Evolutionary conservation across 1,140 invertebrate genomes (phyloP).

Genomic region (Epicauta chinensis): DNA sequence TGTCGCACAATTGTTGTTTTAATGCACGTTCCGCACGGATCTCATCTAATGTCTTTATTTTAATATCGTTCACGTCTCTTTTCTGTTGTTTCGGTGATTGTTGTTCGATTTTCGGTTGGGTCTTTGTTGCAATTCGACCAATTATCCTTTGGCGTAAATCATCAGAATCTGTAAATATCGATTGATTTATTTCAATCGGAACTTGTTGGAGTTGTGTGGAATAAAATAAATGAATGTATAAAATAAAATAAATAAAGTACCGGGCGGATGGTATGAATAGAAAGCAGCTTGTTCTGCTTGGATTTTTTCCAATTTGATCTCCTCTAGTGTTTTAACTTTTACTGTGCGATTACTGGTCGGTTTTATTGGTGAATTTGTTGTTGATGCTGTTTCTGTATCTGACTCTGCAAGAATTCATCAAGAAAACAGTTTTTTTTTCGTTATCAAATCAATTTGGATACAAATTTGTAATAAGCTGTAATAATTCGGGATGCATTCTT

Average conservation of each 20-base stretch:
- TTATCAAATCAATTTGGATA: conserved; percentile 6
- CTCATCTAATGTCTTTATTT: conserved; percentile 41
- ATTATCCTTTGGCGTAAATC: conserved; percentile 26
- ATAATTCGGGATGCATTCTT: conserved; percentile 30
- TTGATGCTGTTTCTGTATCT: conserved; percentile 58
- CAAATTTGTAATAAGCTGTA: conserved; percentile 3
- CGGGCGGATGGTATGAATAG: conserved; percentile 47
- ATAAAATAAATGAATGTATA: no score
- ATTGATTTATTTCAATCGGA: not conserved
- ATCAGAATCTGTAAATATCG: conserved; percentile 11
- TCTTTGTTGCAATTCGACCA: conserved; percentile 12
- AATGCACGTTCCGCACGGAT: conserved; percentile 33
- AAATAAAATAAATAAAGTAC: no score
- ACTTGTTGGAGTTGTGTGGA: no score
- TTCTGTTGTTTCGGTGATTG: conserved; percentile 9
- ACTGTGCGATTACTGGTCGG: conserved; percentile 33
- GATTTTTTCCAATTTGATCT: conserved; percentile 59
- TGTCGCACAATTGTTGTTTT: conserved; percentile 18
- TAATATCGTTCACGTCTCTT: conserved; percentile 26
- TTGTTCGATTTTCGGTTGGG: conserved; percentile 3
- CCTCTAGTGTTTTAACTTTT: conserved; percentile 57
- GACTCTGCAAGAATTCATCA: conserved; percentile 66
- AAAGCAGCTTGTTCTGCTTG: conserved; percentile 60
- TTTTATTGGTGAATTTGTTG: conserved; percentile 51
- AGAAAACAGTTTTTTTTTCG: not conserved